A percentile compares a stretch with the other conserved stretches of the same genome.
phyloP scores from a whole-genome alignment of 2,888 invertebrate genomes.

The Microplitis deprimator region DNA sequence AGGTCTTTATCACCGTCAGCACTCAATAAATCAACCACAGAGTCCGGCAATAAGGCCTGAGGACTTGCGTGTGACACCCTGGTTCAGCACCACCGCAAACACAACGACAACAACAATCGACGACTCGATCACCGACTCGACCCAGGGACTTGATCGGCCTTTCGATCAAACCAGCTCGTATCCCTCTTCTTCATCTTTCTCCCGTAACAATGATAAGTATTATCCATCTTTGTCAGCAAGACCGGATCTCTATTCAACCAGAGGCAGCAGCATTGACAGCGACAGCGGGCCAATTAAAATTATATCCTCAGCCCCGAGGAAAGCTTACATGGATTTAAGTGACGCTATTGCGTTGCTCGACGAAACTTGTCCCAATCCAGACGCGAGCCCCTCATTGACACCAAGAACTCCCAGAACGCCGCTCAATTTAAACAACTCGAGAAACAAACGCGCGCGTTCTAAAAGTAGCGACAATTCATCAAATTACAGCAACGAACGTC shows the following conservation, averaged over 20 bases:
- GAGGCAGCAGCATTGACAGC: constrained; percentile 64
- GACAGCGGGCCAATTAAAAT: constrained; percentile 45
- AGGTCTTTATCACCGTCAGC: constrained; percentile 47
- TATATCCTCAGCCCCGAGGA: constrained; percentile 55
- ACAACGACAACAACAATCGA: constrained; percentile 42
- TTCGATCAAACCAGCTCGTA: constrained; percentile 59
- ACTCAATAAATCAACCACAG: constrained; percentile 48
- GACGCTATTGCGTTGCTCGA: constrained; percentile 68
- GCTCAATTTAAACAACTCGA: constrained; percentile 62
- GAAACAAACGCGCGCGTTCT: constrained; percentile 64
- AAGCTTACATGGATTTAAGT: constrained; percentile 67
- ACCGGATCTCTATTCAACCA: constrained; percentile 55
- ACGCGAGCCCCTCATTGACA: constrained; percentile 65
- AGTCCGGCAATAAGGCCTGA: constrained; percentile 63
- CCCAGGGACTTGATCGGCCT: constrained; percentile 47
- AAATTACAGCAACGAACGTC: constrained; percentile 65
- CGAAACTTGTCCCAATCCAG: constrained; percentile 68
- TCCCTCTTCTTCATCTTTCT: constrained; percentile 54
- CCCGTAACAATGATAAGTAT: constrained; percentile 29
- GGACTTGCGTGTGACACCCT: constrained; percentile 64
- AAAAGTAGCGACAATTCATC: constrained; percentile 69
- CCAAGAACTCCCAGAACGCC: constrained; percentile 66
- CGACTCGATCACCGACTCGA: constrained; percentile 46
- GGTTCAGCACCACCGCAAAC: constrained; percentile 53
- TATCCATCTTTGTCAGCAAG: constrained; percentile 26